A percentile compares a stretch with the other conserved stretches of the same genome.
These are phyloP conservation scores for Lasioglossum lativentre DNA, from an alignment of 2,888 invertebrate genomes.

Conservation along the genomic window DNA sequence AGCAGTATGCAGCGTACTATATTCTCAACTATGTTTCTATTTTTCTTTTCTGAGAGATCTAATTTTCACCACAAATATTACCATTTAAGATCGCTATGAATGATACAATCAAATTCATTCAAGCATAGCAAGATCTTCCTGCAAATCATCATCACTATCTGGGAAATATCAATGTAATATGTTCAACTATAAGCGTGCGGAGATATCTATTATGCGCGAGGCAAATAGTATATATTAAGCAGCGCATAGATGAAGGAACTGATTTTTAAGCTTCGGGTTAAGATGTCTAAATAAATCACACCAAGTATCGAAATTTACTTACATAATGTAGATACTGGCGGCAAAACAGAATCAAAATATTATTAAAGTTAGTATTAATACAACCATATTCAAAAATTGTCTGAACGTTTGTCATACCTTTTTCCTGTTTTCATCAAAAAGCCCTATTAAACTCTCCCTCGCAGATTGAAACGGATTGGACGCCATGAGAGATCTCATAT, in stretches of 20 bases:
- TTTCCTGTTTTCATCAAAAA: slow-evolving; percentile 97
- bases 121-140: slow-evolving; percentile 46
- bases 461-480: slow-evolving; percentile 97
- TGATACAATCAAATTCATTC: slow-evolving; percentile 21
- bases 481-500: slow-evolving; percentile 97
- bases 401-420: slow-evolving; percentile 87
- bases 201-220: slow-evolving; percentile 40
- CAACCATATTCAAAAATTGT: slow-evolving; percentile 49
- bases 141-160: slow-evolving; percentile 1
- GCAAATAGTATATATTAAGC: slow-evolving; percentile 35
- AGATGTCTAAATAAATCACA: slow-evolving; percentile 76
- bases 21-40: slow-evolving; percentile 17
- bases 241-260: slow-evolving; percentile 67
- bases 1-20: slow-evolving; percentile 28
- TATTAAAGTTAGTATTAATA: slow-evolving; percentile 87
- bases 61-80: slow-evolving; percentile 6
- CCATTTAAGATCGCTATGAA: slow-evolving; percentile 24
- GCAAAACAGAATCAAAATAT: slow-evolving; percentile 82
- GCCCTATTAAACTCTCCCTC: slow-evolving; percentile 93
- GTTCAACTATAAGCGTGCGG: slow-evolving; percentile 48
- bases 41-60: not conserved
- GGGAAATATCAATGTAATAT: slow-evolving; percentile 8
- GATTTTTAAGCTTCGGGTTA: slow-evolving; percentile 73
- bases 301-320: slow-evolving; percentile 84
- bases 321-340: slow-evolving; percentile 87